phyloP scores from a whole-genome alignment of 2,113 vertebrate species.

The Sciurus niger region DNA sequence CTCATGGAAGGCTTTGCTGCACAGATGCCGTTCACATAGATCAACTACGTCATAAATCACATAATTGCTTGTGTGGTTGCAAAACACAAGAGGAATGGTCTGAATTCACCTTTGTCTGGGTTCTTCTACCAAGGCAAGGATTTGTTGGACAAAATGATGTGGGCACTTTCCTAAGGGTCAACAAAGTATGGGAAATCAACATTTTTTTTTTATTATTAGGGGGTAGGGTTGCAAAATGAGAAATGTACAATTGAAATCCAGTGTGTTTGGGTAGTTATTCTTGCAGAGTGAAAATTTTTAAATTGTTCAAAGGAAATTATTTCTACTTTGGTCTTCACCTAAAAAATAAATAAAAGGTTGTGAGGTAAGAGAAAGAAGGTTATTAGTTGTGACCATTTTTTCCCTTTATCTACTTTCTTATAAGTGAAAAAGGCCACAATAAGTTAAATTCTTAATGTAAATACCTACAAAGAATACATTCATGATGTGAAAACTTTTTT shows the following conservation, averaged over 20 bases:
- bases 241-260: background rate
- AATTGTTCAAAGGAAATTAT: background rate
- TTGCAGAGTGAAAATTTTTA: conserved; percentile 39
- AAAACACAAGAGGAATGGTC: conserved; percentile 56
- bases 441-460: conserved; percentile 67
- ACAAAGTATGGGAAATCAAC: conserved; percentile 62
- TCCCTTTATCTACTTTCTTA: conserved; percentile 50
- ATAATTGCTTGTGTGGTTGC: background rate
- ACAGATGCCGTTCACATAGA: conserved; percentile 46
- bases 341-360: conserved; percentile 17
- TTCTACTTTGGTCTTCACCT: background rate
- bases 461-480: background rate
- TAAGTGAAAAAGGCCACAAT: conserved; percentile 55
- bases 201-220: background rate
- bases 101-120: background rate
- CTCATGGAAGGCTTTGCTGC: conserved; percentile 43
- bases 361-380: background rate
- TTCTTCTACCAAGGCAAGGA: conserved; percentile 57
- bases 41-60: conserved; percentile 59
- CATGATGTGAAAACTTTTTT: conserved; percentile 1
- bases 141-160: conserved; percentile 8
- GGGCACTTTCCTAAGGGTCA: conserved; percentile 22
- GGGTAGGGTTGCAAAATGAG: background rate
- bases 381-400: background rate
- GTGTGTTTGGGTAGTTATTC: background rate